These are phyloP conservation scores for Polydrusus pterygomalis DNA, from an alignment of 2,888 invertebrate genomes.

Conservation along the genomic window DNA sequence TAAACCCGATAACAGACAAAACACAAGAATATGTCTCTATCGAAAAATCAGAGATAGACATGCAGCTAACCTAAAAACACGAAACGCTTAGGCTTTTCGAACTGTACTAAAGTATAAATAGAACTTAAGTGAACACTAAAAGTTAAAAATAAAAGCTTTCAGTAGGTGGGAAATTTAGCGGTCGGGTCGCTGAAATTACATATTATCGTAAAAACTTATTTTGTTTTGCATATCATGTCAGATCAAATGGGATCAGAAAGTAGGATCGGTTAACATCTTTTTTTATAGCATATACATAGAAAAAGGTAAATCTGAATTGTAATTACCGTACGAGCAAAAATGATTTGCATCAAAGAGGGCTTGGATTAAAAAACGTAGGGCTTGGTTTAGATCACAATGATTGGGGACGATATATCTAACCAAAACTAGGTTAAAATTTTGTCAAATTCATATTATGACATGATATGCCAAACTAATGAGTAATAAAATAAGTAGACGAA, in stretches of 20 bases:
- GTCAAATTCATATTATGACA: too few species aligned
- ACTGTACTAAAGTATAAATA: constrained; percentile 43
- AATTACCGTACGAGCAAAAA: too few species aligned
- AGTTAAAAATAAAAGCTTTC: constrained; percentile 49
- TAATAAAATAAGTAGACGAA: too few species aligned
- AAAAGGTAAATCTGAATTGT: too few species aligned
- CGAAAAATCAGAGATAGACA: background rate
- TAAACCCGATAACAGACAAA: background rate
- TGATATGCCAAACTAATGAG: too few species aligned
- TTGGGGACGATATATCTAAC: too few species aligned
- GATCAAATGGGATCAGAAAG: constrained; percentile 1
- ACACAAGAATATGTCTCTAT: constrained; percentile 8
- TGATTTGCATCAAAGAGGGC: too few species aligned
- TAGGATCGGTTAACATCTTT: background rate
- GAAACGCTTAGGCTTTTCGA: constrained; percentile 25
- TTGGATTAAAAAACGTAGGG: too few species aligned
- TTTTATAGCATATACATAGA: too few species aligned
- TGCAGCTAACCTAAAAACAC: constrained; percentile 38
- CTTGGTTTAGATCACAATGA: too few species aligned
- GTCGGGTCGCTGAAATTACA: constrained; percentile 38
- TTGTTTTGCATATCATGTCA: constrained; percentile 2
- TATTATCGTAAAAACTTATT: constrained; percentile 22
- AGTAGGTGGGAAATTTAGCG: constrained; percentile 49
- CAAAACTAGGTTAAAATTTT: too few species aligned
- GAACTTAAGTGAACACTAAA: constrained; percentile 43